A percentile compares a stretch with the other conserved stretches of the same genome.
phyloP scores from a whole-genome alignment of 1,140 invertebrate genomes.

The Sarcophaga bullata region DNA sequence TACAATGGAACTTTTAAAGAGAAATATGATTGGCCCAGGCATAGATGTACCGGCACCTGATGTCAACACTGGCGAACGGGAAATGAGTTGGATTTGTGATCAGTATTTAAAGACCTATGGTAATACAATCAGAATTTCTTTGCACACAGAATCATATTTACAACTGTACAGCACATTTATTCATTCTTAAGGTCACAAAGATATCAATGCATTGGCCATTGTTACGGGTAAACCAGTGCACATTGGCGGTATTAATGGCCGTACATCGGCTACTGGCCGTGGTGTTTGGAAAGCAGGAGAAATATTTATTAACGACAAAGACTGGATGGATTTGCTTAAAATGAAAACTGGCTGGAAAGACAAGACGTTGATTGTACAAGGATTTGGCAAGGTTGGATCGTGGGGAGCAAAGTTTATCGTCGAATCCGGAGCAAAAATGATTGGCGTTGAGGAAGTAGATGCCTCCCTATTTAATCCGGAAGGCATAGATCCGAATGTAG shows the following conservation, averaged over 20 bases:
- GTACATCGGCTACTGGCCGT: constrained; percentile 87
- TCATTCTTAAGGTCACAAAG: constrained; percentile 70
- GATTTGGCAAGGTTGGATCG: constrained; percentile 89
- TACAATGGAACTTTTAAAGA: constrained; percentile 86
- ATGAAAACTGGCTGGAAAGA: constrained; percentile 76
- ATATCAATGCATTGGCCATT: constrained; percentile 86
- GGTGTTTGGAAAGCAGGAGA: constrained; percentile 86
- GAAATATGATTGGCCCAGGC: constrained; percentile 86
- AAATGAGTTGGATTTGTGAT: constrained; percentile 89
- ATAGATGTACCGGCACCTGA: constrained; percentile 91
- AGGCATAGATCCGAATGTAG: constrained; percentile 82
- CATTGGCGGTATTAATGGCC: constrained; percentile 80
- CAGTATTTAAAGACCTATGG: constrained; percentile 82
- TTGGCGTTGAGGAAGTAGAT: constrained; percentile 83
- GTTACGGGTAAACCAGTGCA: constrained; percentile 89
- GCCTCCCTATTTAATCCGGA: constrained; percentile 77
- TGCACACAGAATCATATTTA: background rate
- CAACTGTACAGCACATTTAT: background rate
- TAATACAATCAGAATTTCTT: constrained; percentile 44
- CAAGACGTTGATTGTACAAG: constrained; percentile 91
- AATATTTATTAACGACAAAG: constrained; percentile 80
- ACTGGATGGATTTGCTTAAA: constrained; percentile 82
- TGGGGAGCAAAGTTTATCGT: constrained; percentile 81
- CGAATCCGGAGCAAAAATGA: constrained; percentile 80
- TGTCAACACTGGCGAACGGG: constrained; percentile 79